Base-by-base conservation (phyloP, 2,113 vertebrate species). In the Nothoprocta perdicaria region DNA sequence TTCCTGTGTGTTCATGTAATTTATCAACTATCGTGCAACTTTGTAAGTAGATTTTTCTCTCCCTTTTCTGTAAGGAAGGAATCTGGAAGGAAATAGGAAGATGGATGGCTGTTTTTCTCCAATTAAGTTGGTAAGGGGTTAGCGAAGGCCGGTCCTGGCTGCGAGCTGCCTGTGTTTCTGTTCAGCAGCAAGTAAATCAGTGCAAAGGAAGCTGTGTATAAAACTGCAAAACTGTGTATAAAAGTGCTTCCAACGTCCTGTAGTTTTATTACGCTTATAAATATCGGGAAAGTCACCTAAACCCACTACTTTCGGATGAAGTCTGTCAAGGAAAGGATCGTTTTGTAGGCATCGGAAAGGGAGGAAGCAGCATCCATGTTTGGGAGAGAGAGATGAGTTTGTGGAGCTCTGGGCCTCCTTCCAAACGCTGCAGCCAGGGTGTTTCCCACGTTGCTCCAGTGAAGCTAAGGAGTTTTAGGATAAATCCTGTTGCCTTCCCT, bases 221-320 rank as follows among this genome's bases (percentile, higher is more conserved):
- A 53, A 63, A 26, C 18, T 58, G 60, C 3, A n/a, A n/a, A n/a
- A n/a, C 53, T 14, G 26, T 14, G 8, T 40, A 3, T 84, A 41
- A 53, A 63, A 76, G 76, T 48, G 50, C 8, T 85, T 84, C 58
- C 16, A 76, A 31, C 3, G 5, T 78, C 16, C n/a, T 71, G 53
- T 43, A 75, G 52, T 74, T 35, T 62, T 48, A 50, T 68, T 89
- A 71, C 60, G 19, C 33, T 91, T 16, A 73, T 82, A 84, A 81
- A 72, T 84, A 65, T 55, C 79, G 41, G 40, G 73, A 40, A 71
- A 87, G 40, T 87, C 12, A 38, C 75, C 79, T 89, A 83, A 88
- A 69, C 27, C 3, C 12, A 19, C 18, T 57, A 58, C 41, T 29
- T 65, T 63, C 58, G 7, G 46, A 23, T 31, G n/a, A 72, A 58